Conservation (phyloP, 1,140 invertebrate species). For the Colletes gigas region DNA sequence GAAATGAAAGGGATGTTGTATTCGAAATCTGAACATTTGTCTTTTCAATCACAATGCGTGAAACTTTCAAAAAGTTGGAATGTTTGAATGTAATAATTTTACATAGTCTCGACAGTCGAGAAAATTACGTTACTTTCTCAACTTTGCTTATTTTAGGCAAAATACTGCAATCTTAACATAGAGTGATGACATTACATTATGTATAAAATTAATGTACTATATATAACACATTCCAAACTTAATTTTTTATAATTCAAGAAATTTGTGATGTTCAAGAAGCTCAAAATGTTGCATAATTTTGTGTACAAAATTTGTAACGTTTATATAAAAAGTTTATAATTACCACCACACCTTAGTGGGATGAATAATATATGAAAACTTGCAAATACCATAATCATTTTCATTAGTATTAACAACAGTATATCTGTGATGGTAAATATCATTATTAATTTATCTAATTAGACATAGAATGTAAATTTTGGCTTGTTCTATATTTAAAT, state of each 20-base stretch:
- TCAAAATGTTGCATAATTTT: neutral
- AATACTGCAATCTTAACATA: neutral
- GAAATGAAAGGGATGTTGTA: neutral
- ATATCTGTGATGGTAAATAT: neutral
- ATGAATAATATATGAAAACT: neutral
- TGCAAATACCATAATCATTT: neutral
- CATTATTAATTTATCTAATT: neutral
- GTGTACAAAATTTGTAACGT: neutral
- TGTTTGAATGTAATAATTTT: slow-evolving; percentile 5
- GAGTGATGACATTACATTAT: neutral
- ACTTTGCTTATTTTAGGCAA: neutral
- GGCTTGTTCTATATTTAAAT: neutral
- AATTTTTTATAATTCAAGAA: neutral
- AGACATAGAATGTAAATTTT: neutral
- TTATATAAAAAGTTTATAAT: slow-evolving; percentile 9
- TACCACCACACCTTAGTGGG: neutral
- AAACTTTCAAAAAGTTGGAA: slow-evolving; percentile 5
- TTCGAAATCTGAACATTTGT: neutral
- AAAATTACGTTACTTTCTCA: neutral
- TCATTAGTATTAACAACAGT: neutral
- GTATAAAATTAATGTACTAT: neutral
- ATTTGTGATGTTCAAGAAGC: neutral
- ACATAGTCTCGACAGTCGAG: neutral
- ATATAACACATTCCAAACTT: neutral
- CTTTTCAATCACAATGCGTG: neutral